phyloP scores from a whole-genome alignment of 2,888 invertebrate genomes.

The Drosophila picticornis region DNA sequence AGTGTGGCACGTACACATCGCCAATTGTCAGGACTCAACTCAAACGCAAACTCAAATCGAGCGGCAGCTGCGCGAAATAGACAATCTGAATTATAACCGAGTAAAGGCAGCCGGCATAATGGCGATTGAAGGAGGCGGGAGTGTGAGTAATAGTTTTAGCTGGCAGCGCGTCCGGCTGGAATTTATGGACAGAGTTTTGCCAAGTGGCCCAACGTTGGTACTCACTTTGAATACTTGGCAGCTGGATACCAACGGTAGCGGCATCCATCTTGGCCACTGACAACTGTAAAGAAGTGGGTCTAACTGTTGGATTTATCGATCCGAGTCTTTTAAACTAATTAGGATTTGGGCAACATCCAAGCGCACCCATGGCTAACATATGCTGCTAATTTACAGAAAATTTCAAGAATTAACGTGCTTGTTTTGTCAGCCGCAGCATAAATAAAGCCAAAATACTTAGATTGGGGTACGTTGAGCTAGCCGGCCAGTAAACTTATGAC shows the following conservation, averaged over 20 bases:
- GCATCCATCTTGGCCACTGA: constrained; percentile 71
- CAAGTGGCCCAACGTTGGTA: constrained; percentile 66
- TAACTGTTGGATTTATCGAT: constrained; percentile 72
- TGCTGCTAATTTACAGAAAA: constrained; percentile 58
- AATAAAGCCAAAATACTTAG: constrained; percentile 62
- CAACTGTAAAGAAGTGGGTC: constrained; percentile 70
- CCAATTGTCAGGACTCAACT: constrained; percentile 47
- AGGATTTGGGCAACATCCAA: constrained; percentile 41
- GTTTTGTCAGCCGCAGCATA: constrained; percentile 62
- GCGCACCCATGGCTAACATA: constrained; percentile 38
- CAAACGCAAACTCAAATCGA: constrained; percentile 67
- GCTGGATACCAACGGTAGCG: constrained; percentile 21
- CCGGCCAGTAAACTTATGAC: constrained; percentile 30
- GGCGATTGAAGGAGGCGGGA: constrained; percentile 40
- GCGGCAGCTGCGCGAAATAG: constrained; percentile 80
- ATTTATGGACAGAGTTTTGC: constrained; percentile 70
- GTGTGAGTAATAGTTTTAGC: constrained; percentile 80
- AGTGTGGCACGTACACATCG: constrained; percentile 53
- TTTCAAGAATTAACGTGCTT: constrained; percentile 71
- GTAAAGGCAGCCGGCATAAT: constrained; percentile 27
- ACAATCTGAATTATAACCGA: constrained; percentile 78
- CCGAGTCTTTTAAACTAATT: constrained; percentile 76
- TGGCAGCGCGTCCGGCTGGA: constrained; percentile 61
- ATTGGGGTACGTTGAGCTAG: constrained; percentile 27
- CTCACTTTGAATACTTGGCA: constrained; percentile 72